Evolutionary conservation across 1,140 invertebrate species (phyloP).

Genomic region (Hylyphantes graminicola): DNA sequence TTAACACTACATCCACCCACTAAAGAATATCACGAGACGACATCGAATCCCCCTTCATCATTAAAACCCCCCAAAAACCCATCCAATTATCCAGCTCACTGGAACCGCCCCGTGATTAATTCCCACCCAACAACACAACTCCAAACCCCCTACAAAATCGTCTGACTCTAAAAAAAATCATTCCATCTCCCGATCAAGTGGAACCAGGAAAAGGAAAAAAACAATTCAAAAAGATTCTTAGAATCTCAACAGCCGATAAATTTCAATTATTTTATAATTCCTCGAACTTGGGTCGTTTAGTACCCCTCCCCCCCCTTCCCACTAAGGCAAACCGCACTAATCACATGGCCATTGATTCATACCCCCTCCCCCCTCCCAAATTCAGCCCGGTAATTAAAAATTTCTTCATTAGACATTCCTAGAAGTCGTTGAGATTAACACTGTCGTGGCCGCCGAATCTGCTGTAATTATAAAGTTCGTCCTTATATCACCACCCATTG

Average conservation of each 20-base stretch:
- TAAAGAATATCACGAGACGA: background rate
- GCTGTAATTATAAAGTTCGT: conserved; percentile 47
- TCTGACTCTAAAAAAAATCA: conserved; percentile 18
- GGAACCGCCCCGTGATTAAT: conserved; percentile 28
- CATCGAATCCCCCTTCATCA: background rate
- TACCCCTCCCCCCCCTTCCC: conserved; percentile 7
- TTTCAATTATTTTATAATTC: conserved; percentile 59
- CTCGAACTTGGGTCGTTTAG: conserved; percentile 18
- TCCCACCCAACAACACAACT: conserved; percentile 9
- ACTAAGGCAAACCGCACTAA: conserved; percentile 53
- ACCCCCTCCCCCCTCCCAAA: background rate
- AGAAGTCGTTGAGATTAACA: conserved; percentile 39
- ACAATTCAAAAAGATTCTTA: conserved; percentile 22
- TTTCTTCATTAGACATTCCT: conserved; percentile 50
- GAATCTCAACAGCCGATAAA: conserved; percentile 49
- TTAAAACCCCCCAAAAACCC: background rate
- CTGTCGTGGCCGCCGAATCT: conserved; percentile 23
- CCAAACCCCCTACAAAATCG: background rate
- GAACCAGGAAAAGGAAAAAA: conserved; percentile 11
- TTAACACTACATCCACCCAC: background rate
- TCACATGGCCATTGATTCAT: conserved; percentile 51
- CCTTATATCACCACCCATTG: background rate
- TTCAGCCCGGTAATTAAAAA: conserved; percentile 50
- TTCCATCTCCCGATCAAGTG: conserved; percentile 3
- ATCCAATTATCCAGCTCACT: conserved; percentile 6